phyloP scores from a whole-genome alignment of 2,797 vertebrate genomes.

The Morelia viridis region DNA sequence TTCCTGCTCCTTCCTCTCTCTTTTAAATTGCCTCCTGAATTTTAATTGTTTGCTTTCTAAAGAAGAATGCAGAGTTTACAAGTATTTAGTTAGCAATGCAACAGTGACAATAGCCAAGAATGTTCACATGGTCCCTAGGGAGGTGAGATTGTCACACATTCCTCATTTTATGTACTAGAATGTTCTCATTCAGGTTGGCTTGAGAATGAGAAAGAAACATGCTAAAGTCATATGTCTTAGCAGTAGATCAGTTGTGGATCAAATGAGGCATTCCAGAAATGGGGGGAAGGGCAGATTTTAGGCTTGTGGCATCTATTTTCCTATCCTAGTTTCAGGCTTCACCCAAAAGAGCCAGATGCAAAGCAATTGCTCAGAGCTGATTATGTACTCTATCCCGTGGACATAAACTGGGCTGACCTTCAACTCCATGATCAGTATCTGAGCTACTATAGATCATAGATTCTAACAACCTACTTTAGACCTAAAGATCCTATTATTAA shows the following conservation, averaged over 20 bases:
- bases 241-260: not conserved
- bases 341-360: not conserved
- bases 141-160: not conserved
- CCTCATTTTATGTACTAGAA: not conserved
- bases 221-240: not conserved
- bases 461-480: not conserved
- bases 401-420: not conserved
- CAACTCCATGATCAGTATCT: not conserved
- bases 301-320: not conserved
- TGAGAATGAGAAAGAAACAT: not conserved
- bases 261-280: not conserved
- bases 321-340: not conserved
- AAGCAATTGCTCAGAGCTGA: not conserved
- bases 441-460: not conserved
- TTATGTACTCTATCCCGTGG: not conserved
- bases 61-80: not conserved
- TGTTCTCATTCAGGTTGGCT: not conserved
- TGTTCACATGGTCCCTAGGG: not conserved
- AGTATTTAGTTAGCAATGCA: rapidly evolving
- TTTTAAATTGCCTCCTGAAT: conserved; percentile 18
- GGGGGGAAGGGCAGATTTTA: not conserved
- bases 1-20: not conserved
- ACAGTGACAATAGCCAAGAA: not conserved
- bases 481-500: not conserved
- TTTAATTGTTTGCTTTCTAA: conserved; percentile 57